Percentiles rank a stretch among this genome's conserved stretches.
phyloP scores from a whole-genome alignment of 1,140 invertebrate species.

The Cepaea nemoralis region DNA sequence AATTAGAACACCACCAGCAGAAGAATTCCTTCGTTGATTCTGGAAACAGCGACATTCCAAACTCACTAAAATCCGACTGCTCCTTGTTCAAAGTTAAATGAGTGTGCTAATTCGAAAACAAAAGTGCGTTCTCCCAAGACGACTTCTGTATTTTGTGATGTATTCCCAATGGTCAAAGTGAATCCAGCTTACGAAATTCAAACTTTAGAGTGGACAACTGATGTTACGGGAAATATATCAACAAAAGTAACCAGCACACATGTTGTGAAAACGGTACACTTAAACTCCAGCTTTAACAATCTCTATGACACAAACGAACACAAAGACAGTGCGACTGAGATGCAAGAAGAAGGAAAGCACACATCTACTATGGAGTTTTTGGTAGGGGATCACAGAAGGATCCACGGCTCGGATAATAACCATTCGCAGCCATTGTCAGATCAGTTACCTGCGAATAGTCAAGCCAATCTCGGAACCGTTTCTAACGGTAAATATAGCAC shows the following conservation, averaged over 20 bases:
- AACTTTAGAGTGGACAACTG: background rate
- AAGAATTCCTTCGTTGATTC: too few relatives aligned
- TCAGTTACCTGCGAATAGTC: background rate
- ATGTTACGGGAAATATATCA: background rate
- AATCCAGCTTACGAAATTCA: background rate
- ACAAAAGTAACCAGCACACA: background rate
- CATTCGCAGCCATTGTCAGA: background rate
- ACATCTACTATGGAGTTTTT: background rate
- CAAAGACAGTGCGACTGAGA: background rate
- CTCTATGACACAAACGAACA: background rate
- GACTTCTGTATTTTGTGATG: too few relatives aligned
- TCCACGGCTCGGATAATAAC: background rate
- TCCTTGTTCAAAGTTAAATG: too few relatives aligned
- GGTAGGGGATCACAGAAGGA: background rate
- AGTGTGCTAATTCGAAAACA: too few relatives aligned
- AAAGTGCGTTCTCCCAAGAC: too few relatives aligned
- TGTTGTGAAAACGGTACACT: background rate
- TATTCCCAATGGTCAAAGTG: too few relatives aligned
- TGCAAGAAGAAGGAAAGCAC: background rate
- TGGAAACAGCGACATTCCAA: too few relatives aligned
- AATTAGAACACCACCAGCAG: too few relatives aligned
- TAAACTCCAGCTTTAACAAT: background rate
- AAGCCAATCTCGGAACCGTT: background rate
- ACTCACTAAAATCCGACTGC: too few relatives aligned
- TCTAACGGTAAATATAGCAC: too few relatives aligned